Base-by-base conservation (phyloP, 2,797 vertebrate species). In the Philypnodon macrostomus region DNA sequence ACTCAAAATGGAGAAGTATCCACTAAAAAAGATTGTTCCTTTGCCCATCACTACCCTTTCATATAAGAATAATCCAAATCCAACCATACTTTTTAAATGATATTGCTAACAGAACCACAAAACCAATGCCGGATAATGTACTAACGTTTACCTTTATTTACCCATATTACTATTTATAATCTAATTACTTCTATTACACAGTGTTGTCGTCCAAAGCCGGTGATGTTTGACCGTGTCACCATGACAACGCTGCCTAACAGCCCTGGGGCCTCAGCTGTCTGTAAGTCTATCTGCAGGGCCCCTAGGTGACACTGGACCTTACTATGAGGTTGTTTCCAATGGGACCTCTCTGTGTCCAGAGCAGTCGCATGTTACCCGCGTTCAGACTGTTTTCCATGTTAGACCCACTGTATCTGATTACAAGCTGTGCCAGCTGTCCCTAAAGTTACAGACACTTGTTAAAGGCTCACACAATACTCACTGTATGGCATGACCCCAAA, bases 231-330 rank as follows among this genome's bases (percentile, higher is more conserved):
- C 37, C 18, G 15, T 7, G 44, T 82, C 53, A 47, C 67, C 48
- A n/a, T 23, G 63, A 52, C 52, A 50, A 77, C 45, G 8, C 24
- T 6, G 34, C 33, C 21, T 46, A 34, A 70, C 61, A 67, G 34
- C 61, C 53, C 29, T 0, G 3, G 65, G 70, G 47, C 69, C 65
- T 70, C 77, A 66, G 79, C 73, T 81, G 73, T 73, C 61, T 71
- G 81, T 75, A 81, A 80, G 56, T 40, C 64, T 75, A 85, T 80
- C 81, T 75, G 61, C 42, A 38, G 47, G 73, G 73, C 65, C 75
- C 53, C 49, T 36, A 18, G 39, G 63, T 78, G 83, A 79, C 59
- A 85, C 62, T 50, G 52, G 73, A 85, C 53, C 70, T 75, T 17
- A 41, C 46, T 0, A 48, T 76, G 79, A 80, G 72, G 80, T 79